Evolutionary conservation across 35 echinoderm and acorn worm species (phyloP).

Genomic region (Patiria miniata): DNA sequence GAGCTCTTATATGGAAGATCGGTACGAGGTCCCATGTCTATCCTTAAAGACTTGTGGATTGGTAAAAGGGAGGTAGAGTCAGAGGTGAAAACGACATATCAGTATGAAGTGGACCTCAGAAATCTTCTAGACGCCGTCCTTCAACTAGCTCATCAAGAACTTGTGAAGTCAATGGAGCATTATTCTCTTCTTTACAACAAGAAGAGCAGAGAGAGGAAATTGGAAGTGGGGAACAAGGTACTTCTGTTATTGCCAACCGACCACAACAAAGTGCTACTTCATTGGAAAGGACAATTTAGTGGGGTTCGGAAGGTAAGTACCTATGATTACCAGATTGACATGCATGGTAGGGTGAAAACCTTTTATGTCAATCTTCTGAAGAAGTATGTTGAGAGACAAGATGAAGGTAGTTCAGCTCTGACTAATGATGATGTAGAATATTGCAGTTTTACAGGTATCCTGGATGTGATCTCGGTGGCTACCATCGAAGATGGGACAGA

Average conservation of each 20-base stretch:
- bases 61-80: constrained; percentile 41
- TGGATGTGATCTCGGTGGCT: neutral
- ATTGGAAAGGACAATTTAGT: constrained; percentile 18
- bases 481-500: neutral
- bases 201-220: constrained; percentile 31
- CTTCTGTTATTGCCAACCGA: constrained; percentile 51
- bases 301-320: constrained; percentile 1
- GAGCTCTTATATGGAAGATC: constrained; percentile 68
- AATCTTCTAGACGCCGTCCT: no score
- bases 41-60: constrained; percentile 18
- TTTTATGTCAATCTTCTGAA: no score
- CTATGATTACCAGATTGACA: neutral
- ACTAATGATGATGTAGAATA: neutral
- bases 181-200: constrained; percentile 42
- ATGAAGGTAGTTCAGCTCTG: neutral
- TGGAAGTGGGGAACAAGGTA: constrained; percentile 53
- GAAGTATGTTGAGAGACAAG: neutral
- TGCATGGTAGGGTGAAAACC: neutral
- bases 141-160: no score
- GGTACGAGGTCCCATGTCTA: no score
- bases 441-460: neutral
- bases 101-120: constrained; percentile 6
- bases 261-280: constrained; percentile 53
- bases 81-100: constrained; percentile 23
- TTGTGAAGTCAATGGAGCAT: constrained; percentile 11